A percentile compares a stretch with the other conserved stretches of the same genome.
Evolutionary conservation across 2,113 vertebrate species (phyloP).

Genomic region (Microcebus ravelobensis): DNA sequence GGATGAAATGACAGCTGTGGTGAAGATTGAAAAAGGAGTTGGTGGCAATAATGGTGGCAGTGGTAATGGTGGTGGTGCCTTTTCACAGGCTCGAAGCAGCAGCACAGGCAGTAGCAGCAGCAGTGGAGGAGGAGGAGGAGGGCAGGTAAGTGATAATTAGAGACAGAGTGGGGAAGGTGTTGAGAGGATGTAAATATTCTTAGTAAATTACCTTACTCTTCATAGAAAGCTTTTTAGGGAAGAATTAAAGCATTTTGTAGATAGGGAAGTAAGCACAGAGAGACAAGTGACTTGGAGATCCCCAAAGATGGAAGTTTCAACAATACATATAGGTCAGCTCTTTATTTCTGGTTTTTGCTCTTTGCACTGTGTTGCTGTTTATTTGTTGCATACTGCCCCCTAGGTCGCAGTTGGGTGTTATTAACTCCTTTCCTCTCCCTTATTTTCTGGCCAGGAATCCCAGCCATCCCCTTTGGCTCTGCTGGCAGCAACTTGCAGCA

Average conservation of each 20-base stretch:
- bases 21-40: constrained; percentile 87
- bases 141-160: constrained; percentile 82
- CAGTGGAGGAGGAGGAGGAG: constrained; percentile 74
- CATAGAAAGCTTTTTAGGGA: not conserved
- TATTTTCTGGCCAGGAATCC: constrained; percentile 88
- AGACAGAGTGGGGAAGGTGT: not conserved
- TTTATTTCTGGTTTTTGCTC: constrained; percentile 52
- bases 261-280: constrained; percentile 3
- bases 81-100: constrained; percentile 79
- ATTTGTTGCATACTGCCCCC: constrained; percentile 30
- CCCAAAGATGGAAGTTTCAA: not conserved
- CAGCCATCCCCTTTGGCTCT: constrained; percentile 97
- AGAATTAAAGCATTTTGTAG: not conserved
- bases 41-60: constrained; percentile 81
- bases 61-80: constrained; percentile 79
- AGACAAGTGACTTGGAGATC: not conserved
- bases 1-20: constrained; percentile 85
- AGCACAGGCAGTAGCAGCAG: constrained; percentile 79
- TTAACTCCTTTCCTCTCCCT: constrained; percentile 75
- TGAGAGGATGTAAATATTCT: not conserved
- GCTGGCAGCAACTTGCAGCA: constrained; percentile 97
- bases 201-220: not conserved
- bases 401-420: constrained; percentile 47
- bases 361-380: constrained; percentile 10
- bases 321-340: not conserved